A percentile compares a stretch with the other conserved stretches of the same genome.
These are phyloP conservation scores for Thomomys bottae DNA, from an alignment of 2,113 vertebrate species.

Conservation along the genomic window DNA sequence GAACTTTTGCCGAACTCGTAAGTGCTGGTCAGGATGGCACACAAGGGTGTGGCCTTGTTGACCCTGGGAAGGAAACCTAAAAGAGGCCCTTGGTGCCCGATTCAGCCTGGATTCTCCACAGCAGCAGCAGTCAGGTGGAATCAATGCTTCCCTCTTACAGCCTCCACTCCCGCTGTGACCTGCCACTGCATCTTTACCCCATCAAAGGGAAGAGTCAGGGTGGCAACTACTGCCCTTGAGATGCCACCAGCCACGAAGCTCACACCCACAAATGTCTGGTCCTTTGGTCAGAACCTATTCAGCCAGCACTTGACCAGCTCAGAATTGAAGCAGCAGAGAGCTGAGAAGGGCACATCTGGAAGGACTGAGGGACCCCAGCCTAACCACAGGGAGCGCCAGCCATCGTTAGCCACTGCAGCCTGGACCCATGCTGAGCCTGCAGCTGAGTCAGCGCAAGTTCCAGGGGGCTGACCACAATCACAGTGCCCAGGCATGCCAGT, in stretches of 20 bases:
- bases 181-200: conserved; percentile 97
- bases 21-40: conserved; percentile 97
- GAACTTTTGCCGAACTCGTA: conserved; percentile 96
- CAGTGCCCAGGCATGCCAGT: conserved; percentile 92
- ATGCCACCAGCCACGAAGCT: conserved; percentile 87
- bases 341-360: conserved; percentile 96
- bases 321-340: conserved; percentile 98
- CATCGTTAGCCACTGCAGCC: conserved; percentile 89
- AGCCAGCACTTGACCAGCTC: conserved; percentile 91
- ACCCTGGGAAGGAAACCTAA: conserved; percentile 95
- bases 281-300: conserved; percentile 76
- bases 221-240: conserved; percentile 88
- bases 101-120: conserved; percentile 90
- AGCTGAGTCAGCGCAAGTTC: conserved; percentile 97
- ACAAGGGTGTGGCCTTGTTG: conserved; percentile 96
- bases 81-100: conserved; percentile 95
- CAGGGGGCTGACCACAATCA: conserved; percentile 95
- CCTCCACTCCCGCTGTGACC: conserved; percentile 92
- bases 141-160: conserved; percentile 84
- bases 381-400: conserved; percentile 95
- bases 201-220: conserved; percentile 95
- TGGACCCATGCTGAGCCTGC: conserved; percentile 93
- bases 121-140: conserved; percentile 94
- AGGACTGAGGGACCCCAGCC: conserved; percentile 96
- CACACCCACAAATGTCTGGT: conserved; percentile 87